A percentile compares a stretch with the other conserved stretches of the same genome.
These are phyloP conservation scores for Pogoniulus pusillus DNA, from an alignment of 2,797 vertebrate genomes.

Conservation along the genomic window DNA sequence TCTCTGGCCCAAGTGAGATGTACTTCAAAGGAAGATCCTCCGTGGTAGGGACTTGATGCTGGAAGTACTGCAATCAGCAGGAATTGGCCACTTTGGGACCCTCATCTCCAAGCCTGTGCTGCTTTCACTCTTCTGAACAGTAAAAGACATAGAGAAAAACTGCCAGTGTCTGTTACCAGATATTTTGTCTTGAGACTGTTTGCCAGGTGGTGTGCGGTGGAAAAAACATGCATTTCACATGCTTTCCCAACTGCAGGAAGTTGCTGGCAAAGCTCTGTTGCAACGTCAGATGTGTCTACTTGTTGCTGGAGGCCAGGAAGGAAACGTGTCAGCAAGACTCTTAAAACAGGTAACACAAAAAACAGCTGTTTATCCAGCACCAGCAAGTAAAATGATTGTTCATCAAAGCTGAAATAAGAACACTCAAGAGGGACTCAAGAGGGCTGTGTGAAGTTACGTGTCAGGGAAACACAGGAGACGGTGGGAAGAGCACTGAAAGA, in stretches of 20 bases:
- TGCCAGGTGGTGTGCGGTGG: neutral
- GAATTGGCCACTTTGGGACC: neutral
- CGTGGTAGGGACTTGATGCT: neutral
- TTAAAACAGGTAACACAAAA: neutral
- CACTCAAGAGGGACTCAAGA: neutral
- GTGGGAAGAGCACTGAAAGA: neutral
- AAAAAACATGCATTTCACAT: rapidly evolving
- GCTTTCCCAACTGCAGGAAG: rapidly evolving
- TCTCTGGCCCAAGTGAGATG: neutral
- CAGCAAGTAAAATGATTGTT: neutral
- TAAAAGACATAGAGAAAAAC: neutral
- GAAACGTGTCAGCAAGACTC: neutral
- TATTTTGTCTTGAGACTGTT: neutral
- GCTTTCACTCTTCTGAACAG: neutral
- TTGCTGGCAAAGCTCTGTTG: neutral
- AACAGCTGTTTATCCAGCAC: neutral
- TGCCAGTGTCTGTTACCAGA: neutral
- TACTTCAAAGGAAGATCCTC: neutral
- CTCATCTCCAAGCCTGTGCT: neutral
- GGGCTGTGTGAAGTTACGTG: rapidly evolving
- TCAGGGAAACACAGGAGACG: neutral
- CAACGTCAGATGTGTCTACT: neutral
- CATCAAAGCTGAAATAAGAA: neutral
- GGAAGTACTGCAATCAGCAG: neutral
- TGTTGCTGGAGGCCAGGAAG: neutral